phyloP scores from a whole-genome alignment of 1,140 invertebrate genomes.

The Bombus huntii region DNA sequence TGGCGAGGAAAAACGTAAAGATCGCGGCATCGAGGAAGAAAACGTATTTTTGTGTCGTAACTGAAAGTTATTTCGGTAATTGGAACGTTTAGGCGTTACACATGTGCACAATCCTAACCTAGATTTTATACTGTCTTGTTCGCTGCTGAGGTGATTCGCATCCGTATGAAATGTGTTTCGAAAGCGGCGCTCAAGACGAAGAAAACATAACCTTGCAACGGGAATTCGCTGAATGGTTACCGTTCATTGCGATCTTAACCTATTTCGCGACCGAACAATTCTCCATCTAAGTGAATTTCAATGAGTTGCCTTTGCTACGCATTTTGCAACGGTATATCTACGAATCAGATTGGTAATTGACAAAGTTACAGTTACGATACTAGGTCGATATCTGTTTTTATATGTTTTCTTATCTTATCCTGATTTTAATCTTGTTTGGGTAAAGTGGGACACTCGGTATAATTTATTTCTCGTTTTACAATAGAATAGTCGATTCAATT shows the following conservation, averaged over 20 bases:
- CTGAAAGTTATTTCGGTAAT: constrained; percentile 49
- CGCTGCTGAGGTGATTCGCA: background rate
- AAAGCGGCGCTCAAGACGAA: constrained; percentile 6
- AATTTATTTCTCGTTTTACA: background rate
- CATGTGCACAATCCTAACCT: constrained; percentile 24
- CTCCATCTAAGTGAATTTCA: background rate
- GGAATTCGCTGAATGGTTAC: background rate
- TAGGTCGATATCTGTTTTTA: background rate
- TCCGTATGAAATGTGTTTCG: background rate
- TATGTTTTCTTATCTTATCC: background rate
- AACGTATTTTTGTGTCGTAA: constrained; percentile 23
- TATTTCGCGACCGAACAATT: background rate
- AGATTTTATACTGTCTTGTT: constrained; percentile 27
- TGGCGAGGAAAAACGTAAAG: background rate
- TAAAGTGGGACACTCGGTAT: background rate
- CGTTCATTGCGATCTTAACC: constrained; percentile 3
- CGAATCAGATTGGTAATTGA: background rate
- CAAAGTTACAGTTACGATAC: background rate
- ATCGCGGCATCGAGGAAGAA: background rate
- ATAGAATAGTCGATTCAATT: background rate
- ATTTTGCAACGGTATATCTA: background rate
- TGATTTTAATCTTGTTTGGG: background rate
- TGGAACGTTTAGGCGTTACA: constrained; percentile 34
- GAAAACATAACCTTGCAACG: constrained; percentile 11
- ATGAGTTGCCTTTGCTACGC: background rate